Conservation (phyloP, 2,888 invertebrate species). For the Noctua janthina region DNA sequence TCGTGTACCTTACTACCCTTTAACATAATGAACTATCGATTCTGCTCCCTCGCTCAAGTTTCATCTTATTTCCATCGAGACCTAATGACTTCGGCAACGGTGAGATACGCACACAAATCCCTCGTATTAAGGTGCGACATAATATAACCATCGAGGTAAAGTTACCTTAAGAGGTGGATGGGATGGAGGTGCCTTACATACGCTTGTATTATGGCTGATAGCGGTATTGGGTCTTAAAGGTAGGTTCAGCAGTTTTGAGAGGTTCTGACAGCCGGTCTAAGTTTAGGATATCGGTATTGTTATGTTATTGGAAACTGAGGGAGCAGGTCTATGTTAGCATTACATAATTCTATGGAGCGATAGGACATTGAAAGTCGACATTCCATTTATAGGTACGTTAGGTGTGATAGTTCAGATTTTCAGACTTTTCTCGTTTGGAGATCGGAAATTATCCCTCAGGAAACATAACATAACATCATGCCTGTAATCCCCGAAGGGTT, state of each 20-base stretch:
- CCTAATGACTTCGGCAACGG: slow-evolving; percentile 56
- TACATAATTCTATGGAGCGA: neutral
- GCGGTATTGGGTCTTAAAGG: slow-evolving; percentile 2
- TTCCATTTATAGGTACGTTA: too few relatives aligned
- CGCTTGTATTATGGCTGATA: neutral
- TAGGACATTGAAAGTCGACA: neutral
- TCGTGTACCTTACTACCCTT: slow-evolving; percentile 23
- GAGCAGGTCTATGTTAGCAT: neutral
- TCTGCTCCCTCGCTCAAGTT: slow-evolving; percentile 50
- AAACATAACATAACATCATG: too few relatives aligned
- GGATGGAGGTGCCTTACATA: neutral
- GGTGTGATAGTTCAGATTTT: too few relatives aligned
- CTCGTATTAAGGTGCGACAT: slow-evolving; percentile 40
- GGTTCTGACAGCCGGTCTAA: neutral
- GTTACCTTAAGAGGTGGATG: slow-evolving; percentile 4
- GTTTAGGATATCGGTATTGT: neutral
- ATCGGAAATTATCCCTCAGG: too few relatives aligned
- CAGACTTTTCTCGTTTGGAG: too few relatives aligned
- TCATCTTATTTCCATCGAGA: slow-evolving; percentile 62
- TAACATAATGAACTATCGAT: slow-evolving; percentile 62
- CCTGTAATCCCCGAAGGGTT: too few relatives aligned
- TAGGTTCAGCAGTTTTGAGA: slow-evolving; percentile 10
- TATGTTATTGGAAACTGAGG: neutral
- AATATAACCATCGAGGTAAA: slow-evolving; percentile 35
- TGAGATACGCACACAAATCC: slow-evolving; percentile 52